Conservation (phyloP, 2,888 invertebrate genomes). For the Pandemis corylana region DNA sequence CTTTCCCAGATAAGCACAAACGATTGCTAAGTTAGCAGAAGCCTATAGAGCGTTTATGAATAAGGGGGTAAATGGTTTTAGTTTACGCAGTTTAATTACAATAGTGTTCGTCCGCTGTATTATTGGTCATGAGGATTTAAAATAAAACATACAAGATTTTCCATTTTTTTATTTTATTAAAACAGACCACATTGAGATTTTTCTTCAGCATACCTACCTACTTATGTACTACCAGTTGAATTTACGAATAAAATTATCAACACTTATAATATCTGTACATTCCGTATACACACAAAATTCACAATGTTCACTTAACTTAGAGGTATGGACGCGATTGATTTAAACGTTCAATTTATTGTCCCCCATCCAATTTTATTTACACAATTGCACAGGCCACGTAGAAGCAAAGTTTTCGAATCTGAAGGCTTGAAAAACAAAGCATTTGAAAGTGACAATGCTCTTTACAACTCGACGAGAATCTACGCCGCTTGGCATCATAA, state of each 20-base stretch:
- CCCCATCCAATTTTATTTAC: background rate
- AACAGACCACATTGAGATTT: conserved; percentile 7
- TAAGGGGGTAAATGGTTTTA: no score
- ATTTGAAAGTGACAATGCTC: no score
- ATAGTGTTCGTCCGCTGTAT: no score
- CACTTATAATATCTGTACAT: conserved; percentile 4
- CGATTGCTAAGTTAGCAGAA: no score
- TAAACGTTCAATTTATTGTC: background rate
- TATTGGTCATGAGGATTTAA: no score
- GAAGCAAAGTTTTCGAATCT: background rate
- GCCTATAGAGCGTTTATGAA: no score
- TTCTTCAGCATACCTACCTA: background rate
- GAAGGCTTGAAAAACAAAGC: no score
- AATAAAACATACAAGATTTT: background rate
- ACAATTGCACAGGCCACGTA: background rate
- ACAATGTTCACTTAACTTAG: background rate
- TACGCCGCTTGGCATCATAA: no score
- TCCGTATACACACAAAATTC: conserved; percentile 4
- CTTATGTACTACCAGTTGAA: background rate
- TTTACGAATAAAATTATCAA: conserved; percentile 1
- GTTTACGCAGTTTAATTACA: no score
- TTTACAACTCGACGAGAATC: no score
- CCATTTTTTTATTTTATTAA: background rate
- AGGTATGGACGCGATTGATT: background rate
- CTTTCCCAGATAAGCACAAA: no score